phyloP scores from a whole-genome alignment of 2,113 vertebrate species.

The Willisornis vidua region DNA sequence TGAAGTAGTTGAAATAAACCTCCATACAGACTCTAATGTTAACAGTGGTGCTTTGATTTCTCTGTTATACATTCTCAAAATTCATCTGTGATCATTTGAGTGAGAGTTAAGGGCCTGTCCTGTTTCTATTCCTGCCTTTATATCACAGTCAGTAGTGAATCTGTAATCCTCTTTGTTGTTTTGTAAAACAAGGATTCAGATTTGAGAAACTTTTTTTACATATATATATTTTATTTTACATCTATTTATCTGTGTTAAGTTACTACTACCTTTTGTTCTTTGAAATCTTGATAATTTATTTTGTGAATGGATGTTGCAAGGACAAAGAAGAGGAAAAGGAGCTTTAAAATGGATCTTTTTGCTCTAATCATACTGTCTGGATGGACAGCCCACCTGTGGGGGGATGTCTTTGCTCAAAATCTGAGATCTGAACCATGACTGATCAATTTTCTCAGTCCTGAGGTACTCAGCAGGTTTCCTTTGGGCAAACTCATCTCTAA shows the following conservation, averaged over 20 bases:
- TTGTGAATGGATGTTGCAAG: not conserved
- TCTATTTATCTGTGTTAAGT: not conserved
- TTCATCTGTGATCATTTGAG: not conserved
- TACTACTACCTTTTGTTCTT: not conserved
- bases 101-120: not conserved
- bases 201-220: not conserved
- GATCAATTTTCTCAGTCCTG: not conserved
- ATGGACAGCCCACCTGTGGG: not conserved
- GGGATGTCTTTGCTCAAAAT: not conserved
- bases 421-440: rapidly evolving
- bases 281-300: not conserved
- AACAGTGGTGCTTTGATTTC: not conserved
- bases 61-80: not conserved
- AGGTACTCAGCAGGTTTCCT: not conserved
- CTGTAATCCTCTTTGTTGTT: not conserved
- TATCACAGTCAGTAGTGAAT: not conserved
- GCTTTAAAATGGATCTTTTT: not conserved
- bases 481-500: not conserved
- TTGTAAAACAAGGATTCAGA: not conserved
- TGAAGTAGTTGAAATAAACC: not conserved
- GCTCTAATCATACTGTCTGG: not conserved
- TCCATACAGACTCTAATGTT: not conserved
- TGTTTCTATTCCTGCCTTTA: not conserved
- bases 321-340: not conserved
- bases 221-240: not conserved